A percentile compares a stretch with the other conserved stretches of the same genome.
These are phyloP conservation scores for Xestia sexstrigata DNA, from an alignment of 2,888 invertebrate genomes.

Conservation along the genomic window DNA sequence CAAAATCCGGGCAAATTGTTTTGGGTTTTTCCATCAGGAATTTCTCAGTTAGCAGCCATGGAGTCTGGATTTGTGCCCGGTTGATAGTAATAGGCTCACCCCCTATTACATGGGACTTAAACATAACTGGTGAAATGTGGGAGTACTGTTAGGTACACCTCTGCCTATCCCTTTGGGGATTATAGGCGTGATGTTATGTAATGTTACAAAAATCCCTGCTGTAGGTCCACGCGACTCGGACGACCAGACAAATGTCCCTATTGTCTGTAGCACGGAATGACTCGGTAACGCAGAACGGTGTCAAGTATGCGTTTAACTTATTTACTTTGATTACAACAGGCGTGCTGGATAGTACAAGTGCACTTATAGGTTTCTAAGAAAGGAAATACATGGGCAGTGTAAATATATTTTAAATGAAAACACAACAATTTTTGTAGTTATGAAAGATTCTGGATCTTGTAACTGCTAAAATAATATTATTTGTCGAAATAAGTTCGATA, in stretches of 20 bases:
- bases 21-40: no score
- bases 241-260: conserved; percentile 20
- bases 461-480: neutral
- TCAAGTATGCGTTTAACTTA: conserved; percentile 64
- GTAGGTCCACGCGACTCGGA: neutral
- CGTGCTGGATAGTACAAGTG: conserved; percentile 30
- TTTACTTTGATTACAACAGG: conserved; percentile 60
- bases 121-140: no score
- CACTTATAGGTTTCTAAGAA: conserved; percentile 41
- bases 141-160: no score
- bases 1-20: no score
- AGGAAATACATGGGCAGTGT: conserved; percentile 10
- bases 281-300: conserved; percentile 57
- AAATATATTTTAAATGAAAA: neutral
- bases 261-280: conserved; percentile 33
- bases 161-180: no score
- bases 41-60: no score
- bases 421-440: neutral
- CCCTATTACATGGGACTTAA: no score
- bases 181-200: no score
- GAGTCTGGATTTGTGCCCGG: no score
- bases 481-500: no score
- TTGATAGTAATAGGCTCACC: no score
- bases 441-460: neutral
- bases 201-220: no score